These are phyloP conservation scores for Ditylenchus weischeri DNA, from an alignment of 2,888 invertebrate species.

Conservation along the genomic window DNA sequence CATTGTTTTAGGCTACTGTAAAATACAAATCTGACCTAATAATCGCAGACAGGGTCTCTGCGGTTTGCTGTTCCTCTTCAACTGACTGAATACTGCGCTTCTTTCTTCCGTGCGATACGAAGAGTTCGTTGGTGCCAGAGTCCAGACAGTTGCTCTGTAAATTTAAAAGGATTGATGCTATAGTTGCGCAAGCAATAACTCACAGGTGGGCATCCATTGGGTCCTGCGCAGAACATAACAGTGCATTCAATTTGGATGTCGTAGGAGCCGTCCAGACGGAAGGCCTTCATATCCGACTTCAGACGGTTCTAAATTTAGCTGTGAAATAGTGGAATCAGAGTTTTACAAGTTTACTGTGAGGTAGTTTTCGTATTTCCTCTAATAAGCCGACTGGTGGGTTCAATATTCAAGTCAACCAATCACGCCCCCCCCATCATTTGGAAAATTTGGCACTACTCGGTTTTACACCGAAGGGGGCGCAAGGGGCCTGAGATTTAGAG, in stretches of 20 bases:
- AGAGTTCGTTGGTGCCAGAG: conserved; percentile 58
- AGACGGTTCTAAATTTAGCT: conserved; percentile 50
- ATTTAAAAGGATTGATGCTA: not conserved
- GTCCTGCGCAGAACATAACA: conserved; percentile 59
- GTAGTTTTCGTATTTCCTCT: too few species aligned
- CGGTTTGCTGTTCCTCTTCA: conserved; percentile 38
- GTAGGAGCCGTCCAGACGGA: conserved; percentile 59
- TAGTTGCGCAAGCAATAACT: conserved; percentile 6
- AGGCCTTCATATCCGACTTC: conserved; percentile 57
- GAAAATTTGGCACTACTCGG: too few species aligned
- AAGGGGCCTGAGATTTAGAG: too few species aligned
- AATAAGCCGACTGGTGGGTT: too few species aligned
- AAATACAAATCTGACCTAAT: conserved; percentile 31
- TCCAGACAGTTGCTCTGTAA: conserved; percentile 58
- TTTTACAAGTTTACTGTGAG: too few species aligned
- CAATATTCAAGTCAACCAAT: too few species aligned
- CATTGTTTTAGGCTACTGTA: too few species aligned
- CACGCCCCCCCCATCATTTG: too few species aligned
- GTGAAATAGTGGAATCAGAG: conserved; percentile 29
- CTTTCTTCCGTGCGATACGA: conserved; percentile 58
- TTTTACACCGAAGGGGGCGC: too few species aligned
- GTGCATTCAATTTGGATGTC: conserved; percentile 58
- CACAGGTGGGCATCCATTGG: conserved; percentile 58
- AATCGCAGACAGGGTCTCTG: conserved; percentile 57
- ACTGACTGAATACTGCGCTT: conserved; percentile 43